A percentile compares a stretch with the other conserved stretches of the same genome.
Evolutionary conservation across 2,888 invertebrate species (phyloP).

Genomic region (Gibbula magus): DNA sequence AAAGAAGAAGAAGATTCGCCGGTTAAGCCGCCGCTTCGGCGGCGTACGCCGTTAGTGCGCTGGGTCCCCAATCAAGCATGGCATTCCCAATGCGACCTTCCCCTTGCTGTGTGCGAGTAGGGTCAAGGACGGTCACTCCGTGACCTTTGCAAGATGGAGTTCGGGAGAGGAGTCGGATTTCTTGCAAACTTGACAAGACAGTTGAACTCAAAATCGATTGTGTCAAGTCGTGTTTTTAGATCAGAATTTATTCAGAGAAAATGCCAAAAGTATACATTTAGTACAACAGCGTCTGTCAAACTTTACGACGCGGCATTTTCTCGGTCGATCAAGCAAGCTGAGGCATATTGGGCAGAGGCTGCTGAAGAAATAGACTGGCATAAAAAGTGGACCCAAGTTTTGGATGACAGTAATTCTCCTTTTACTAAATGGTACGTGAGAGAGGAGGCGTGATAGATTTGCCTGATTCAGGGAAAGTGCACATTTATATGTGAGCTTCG

Average conservation of each 20-base stretch:
- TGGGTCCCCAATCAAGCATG: too few relatives aligned
- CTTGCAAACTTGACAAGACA: not conserved
- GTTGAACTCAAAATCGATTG: not conserved
- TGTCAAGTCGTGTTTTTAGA: not conserved
- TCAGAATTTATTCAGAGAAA: not conserved
- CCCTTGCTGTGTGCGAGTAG: not conserved
- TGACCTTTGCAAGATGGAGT: not conserved
- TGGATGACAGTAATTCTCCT: conserved; percentile 89
- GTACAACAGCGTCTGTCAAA: not conserved
- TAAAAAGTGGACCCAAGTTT: conserved; percentile 87
- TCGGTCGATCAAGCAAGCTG: conserved; percentile 78
- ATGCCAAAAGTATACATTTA: not conserved
- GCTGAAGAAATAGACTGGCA: conserved; percentile 86
- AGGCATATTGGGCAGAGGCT: conserved; percentile 90
- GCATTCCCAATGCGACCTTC: not conserved
- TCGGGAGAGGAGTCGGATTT: not conserved
- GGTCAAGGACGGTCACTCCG: not conserved
- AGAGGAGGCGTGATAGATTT: too few relatives aligned
- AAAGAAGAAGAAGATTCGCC: too few relatives aligned
- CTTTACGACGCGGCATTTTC: conserved; percentile 58
- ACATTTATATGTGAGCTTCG: too few relatives aligned
- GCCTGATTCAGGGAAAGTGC: not conserved
- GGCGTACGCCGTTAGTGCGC: too few relatives aligned
- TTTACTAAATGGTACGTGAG: conserved; percentile 96
- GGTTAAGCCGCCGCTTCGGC: too few relatives aligned